Evolutionary conservation across 2,888 invertebrate species (phyloP).

Genomic region (Tenthredo amoena): DNA sequence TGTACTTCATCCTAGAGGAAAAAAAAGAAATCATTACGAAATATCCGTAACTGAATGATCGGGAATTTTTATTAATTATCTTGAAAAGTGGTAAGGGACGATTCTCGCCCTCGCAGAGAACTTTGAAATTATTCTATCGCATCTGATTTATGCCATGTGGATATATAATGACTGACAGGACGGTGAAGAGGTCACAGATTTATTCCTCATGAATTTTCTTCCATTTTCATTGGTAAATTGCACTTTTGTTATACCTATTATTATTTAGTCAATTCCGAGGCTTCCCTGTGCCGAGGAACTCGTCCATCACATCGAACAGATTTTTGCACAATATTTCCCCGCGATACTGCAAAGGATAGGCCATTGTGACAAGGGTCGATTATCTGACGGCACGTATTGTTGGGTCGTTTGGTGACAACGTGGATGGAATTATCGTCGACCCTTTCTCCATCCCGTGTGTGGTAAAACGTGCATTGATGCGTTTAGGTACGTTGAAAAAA

Average conservation of each 20-base stretch:
- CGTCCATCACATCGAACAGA: constrained; percentile 31
- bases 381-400: constrained; percentile 48
- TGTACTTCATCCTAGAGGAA: too few relatives aligned
- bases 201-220: background rate
- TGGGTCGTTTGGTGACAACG: constrained; percentile 48
- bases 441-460: constrained; percentile 16
- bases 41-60: background rate
- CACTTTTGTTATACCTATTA: constrained; percentile 26
- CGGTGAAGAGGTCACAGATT: background rate
- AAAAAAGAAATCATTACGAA: too few relatives aligned
- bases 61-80: too few relatives aligned
- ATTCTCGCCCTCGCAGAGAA: too few relatives aligned
- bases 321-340: constrained; percentile 28
- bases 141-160: background rate
- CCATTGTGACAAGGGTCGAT: constrained; percentile 48
- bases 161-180: background rate
- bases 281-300: background rate
- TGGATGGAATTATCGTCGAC: constrained; percentile 47
- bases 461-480: constrained; percentile 23
- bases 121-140: too few relatives aligned
- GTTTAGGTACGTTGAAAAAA: constrained; percentile 15
- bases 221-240: constrained; percentile 2
- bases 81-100: too few relatives aligned
- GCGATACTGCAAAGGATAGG: constrained; percentile 40
- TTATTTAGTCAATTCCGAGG: background rate